Percentiles rank a stretch among this genome's conserved stretches.
Conservation (phyloP, 2,888 invertebrate genomes). For the Chrysolina oricalcia region DNA sequence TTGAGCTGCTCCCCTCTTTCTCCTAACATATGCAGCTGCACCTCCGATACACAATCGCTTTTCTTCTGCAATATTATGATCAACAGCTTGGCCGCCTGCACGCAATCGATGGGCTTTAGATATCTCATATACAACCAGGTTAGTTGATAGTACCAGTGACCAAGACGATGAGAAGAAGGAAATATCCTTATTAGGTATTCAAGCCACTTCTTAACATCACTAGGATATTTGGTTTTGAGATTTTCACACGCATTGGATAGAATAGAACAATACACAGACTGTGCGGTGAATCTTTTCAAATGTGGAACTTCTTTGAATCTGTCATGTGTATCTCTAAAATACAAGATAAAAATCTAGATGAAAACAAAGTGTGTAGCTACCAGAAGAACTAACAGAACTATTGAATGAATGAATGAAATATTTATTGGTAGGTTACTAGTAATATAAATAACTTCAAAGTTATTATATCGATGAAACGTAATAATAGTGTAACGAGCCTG, state of each 20-base stretch:
- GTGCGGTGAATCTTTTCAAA: constrained; percentile 61
- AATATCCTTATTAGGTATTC: constrained; percentile 58
- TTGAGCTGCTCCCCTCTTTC: constrained; percentile 47
- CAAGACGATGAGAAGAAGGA: constrained; percentile 52
- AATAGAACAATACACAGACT: constrained; percentile 51
- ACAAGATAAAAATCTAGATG: background rate
- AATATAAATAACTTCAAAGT: no score
- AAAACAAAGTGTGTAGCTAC: no score
- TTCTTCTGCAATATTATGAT: constrained; percentile 69
- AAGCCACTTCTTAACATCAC: constrained; percentile 59
- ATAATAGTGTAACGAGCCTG: no score
- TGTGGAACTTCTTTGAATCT: constrained; percentile 50
- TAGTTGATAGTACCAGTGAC: constrained; percentile 61
- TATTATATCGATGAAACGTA: no score
- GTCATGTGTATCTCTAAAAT: constrained; percentile 29
- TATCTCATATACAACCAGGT: constrained; percentile 54
- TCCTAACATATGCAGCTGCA: constrained; percentile 56
- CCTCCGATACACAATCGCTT: constrained; percentile 56
- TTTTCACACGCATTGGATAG: constrained; percentile 54
- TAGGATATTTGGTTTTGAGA: constrained; percentile 52
- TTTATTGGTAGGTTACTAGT: no score
- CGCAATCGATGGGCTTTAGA: constrained; percentile 44
- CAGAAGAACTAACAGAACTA: no score
- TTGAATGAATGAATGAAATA: no score
- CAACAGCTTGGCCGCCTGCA: constrained; percentile 72